phyloP scores from a whole-genome alignment of 1,140 invertebrate genomes.

The Chelonus insularis region DNA sequence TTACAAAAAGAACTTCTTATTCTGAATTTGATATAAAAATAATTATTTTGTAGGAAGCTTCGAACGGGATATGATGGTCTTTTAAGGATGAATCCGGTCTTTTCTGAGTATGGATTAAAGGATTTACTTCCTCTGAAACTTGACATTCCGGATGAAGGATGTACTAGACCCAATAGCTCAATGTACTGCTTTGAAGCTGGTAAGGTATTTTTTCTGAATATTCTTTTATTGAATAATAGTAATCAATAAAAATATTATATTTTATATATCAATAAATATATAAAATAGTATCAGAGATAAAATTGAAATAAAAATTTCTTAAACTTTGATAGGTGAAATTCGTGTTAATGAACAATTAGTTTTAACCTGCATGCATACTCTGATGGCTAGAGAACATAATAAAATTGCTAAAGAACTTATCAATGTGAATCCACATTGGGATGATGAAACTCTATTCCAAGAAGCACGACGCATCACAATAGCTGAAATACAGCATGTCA shows the following conservation, averaged over 20 bases:
- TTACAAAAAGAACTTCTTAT: neutral
- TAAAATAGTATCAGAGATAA: neutral
- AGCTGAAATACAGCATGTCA: constrained; percentile 90
- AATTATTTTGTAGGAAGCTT: constrained; percentile 66
- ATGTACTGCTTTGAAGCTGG: constrained; percentile 92
- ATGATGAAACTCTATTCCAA: constrained; percentile 92
- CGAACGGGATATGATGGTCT: constrained; percentile 77
- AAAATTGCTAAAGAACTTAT: constrained; percentile 75
- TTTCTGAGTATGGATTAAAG: constrained; percentile 83
- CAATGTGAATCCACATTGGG: constrained; percentile 90
- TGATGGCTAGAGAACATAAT: constrained; percentile 89
- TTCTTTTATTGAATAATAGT: neutral
- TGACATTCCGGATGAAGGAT: constrained; percentile 90
- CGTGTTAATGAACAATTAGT: constrained; percentile 92
- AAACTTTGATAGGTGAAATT: constrained; percentile 74
- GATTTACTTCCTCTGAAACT: constrained; percentile 87
- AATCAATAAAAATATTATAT: neutral
- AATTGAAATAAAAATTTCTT: no score
- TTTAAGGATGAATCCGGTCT: constrained; percentile 85
- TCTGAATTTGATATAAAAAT: no score
- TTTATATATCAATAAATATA: neutral
- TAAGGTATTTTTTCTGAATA: constrained; percentile 47
- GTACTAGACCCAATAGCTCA: constrained; percentile 81
- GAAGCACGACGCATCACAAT: constrained; percentile 87
- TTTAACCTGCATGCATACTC: constrained; percentile 86